phyloP scores from a whole-genome alignment of 1,140 invertebrate genomes.

The Chironomus tepperi region DNA sequence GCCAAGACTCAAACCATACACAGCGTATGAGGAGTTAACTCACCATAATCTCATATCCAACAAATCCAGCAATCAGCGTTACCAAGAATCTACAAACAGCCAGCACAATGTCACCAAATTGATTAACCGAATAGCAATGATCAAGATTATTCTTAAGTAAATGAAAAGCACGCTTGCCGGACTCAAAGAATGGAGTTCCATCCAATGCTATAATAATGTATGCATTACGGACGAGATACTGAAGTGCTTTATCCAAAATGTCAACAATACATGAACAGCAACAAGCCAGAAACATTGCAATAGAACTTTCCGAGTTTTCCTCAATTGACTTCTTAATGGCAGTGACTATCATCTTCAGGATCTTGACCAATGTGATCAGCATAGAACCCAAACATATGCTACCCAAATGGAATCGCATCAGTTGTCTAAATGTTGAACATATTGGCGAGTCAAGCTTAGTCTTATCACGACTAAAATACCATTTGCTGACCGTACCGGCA shows the following conservation, averaged over 20 bases:
- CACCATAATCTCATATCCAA: not conserved
- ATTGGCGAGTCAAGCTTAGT: slow-evolving; percentile 49
- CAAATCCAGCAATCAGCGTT: slow-evolving; percentile 41
- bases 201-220: slow-evolving; percentile 64
- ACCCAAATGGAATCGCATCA: slow-evolving; percentile 63
- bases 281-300: slow-evolving; percentile 37
- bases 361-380: slow-evolving; percentile 59
- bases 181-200: slow-evolving; percentile 57
- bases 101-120: slow-evolving; percentile 67
- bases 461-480: slow-evolving; percentile 72
- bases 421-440: slow-evolving; percentile 44
- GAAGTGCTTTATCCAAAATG: slow-evolving; percentile 63
- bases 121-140: slow-evolving; percentile 64
- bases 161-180: slow-evolving; percentile 53
- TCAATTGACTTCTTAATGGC: slow-evolving; percentile 30
- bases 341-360: slow-evolving; percentile 50
- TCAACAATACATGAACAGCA: slow-evolving; percentile 65
- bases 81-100: slow-evolving; percentile 65
- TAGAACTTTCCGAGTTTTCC: slow-evolving; percentile 37
- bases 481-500: slow-evolving; percentile 61
- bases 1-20: no score
- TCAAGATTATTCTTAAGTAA: slow-evolving; percentile 54
- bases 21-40: no score
- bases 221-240: slow-evolving; percentile 65
- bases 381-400: slow-evolving; percentile 68